Conservation (phyloP, 2,888 invertebrate species). For the Ceriagrion tenellum region DNA sequence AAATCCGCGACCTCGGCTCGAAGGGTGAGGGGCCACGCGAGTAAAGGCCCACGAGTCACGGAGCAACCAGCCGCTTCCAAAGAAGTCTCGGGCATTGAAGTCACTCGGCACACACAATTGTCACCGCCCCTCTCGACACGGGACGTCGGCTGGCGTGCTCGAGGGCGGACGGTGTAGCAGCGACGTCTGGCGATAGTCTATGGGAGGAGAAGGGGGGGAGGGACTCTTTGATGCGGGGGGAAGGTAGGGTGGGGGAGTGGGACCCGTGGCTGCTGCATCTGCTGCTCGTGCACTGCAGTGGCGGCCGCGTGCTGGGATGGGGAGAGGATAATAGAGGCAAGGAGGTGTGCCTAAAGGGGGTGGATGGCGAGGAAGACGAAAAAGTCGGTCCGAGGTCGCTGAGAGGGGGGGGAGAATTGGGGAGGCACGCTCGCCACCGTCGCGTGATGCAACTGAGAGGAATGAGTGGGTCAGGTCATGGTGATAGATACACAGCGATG, state of each 20-base stretch:
- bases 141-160: not conserved
- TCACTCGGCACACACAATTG: constrained; percentile 22
- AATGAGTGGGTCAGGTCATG: constrained; percentile 21
- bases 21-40: not conserved
- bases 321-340: not conserved
- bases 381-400: not conserved
- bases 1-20: not conserved
- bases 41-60: not conserved
- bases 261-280: not conserved
- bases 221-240: not conserved
- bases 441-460: not conserved
- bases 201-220: not conserved
- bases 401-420: not conserved
- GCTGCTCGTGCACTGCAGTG: not conserved
- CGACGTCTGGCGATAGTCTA: not conserved
- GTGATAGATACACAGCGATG: not conserved
- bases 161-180: not conserved
- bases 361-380: not conserved
- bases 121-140: not conserved
- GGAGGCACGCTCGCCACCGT: not conserved
- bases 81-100: constrained; percentile 58
- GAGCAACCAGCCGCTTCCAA: not conserved
- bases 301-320: constrained; percentile 23
- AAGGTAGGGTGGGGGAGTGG: not conserved
- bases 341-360: constrained; percentile 55